Evolutionary conservation across 2,113 vertebrate species (phyloP), one percentile per base, ranked within the genome.

Genomic region (Eulemur rufifrons): DNA sequence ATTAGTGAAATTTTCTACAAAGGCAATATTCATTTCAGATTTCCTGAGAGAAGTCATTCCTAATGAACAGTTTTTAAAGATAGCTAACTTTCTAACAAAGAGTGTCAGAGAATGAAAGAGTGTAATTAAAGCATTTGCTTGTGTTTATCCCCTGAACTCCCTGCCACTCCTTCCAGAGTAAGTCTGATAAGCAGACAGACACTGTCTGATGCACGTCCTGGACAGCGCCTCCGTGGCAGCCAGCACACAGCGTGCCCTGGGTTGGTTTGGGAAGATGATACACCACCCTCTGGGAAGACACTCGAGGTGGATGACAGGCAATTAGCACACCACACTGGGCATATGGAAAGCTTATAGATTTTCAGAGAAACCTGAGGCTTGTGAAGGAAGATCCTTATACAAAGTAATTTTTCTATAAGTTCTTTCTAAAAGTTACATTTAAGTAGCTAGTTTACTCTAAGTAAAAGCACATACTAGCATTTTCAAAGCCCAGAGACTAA

Each of bases 61-160:
- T 86, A 89, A 63, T 25, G 63, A n/a, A 61, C 66, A 64, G 12
- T 54, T 86, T 88, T 82, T 52, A 83, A 94, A 95, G 88, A 71
- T 6, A 94, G 91, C 76, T 66, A 85, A 83, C 80, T 95, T 91
- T 93, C 61, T 89, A 84, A 95, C 54, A 73, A 94, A 87, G 25
- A 68, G 21, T 42, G 52, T 27, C 68, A 37, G 34, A 93, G n/a
- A 88, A 50, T n/a, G 34, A 39, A 32, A 47, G 81, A 89, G 39
- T 56, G 11, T 71, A 84, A 94, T 85, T 85, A 89, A 96, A 83
- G 82, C 10, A 15, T 56, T 68, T 76, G 54, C 91, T 77, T 85
- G 32, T 66, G 96, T 73, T 86, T 50, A 68, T 29, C 32, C 42
- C 45, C 34, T 14, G 18, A 13, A 59, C 42, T 77, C 12, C 34